Evolutionary conservation across 2,113 vertebrate genomes (phyloP), one percentile per base, ranked within the genome.

Genomic region (Vulpes vulpes): DNA sequence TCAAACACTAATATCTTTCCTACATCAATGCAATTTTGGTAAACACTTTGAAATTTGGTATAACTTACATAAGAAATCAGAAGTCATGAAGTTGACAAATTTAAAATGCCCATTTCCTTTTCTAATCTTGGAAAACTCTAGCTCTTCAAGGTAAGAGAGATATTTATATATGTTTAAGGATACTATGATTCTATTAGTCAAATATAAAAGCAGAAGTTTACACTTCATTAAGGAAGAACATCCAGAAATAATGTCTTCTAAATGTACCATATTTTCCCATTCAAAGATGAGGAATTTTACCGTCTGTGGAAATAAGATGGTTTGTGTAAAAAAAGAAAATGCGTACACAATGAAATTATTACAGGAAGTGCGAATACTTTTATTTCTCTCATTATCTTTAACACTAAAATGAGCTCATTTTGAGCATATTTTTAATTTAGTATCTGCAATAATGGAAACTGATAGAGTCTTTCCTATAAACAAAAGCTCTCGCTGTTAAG

Each of bases 91-190:
- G 78, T 32, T 64, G 25, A 88, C 25, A 60, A 10, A 64, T 95
- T 91, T 27, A 96, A 95, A 96, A 93, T 78, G 17, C 43, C 8
- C 76, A 19, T 89, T 87, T 69, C n/a, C 15, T 73, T 62, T 43
- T 96, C 38, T 92, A 79, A 38, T 53, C 67, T 94, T 90, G 4
- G 92, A 51, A 82, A 96, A 88, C 27, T 90, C 27, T 73, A 81
- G n/a, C 8, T 89, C 55, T 83, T 95, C 11, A 69, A 51, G 67
- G 10, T 86, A 89, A 96, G 74, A 86, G 35, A 76, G 64, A 71
- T 95, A 96, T 98, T 98, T 98, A 96, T 93, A 97, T 96, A 96
- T 95, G 93, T 86, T 98, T 97, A 98, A 98, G 92, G 93, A 95
- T 85, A 76, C 53, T 96, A 88, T 97, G 91, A 94, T 84, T 30